phyloP scores from a whole-genome alignment of 2,797 vertebrate genomes.

The Coracias cyanogaster region DNA sequence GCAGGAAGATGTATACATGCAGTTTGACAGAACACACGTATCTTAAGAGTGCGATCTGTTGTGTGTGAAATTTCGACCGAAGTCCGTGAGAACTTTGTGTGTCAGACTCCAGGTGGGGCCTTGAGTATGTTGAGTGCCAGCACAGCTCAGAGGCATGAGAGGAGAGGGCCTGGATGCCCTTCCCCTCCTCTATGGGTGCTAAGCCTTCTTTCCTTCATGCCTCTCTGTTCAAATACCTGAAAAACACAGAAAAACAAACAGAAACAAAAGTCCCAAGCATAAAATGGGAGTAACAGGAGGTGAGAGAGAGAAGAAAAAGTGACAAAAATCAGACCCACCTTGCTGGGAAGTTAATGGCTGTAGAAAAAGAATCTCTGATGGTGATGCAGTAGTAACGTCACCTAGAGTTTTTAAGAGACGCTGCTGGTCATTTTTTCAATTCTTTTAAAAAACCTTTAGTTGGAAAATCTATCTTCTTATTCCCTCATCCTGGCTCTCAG shows the following conservation, averaged over 20 bases:
- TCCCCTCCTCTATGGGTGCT: not conserved
- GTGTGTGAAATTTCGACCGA: not conserved
- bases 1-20: not conserved
- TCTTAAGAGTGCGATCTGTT: not conserved
- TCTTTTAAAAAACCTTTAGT: not conserved
- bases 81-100: not conserved
- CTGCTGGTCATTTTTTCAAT: not conserved
- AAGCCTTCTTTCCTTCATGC: not conserved
- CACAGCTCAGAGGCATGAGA: not conserved
- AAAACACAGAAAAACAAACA: not conserved
- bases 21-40: not conserved
- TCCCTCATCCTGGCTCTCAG: not conserved
- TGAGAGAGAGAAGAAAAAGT: not conserved
- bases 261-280: not conserved
- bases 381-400: not conserved
- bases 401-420: not conserved
- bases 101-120: not conserved
- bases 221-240: not conserved
- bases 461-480: not conserved
- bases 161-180: not conserved
- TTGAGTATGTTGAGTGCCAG: not conserved
- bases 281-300: not conserved
- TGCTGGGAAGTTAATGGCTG: not conserved
- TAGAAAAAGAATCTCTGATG: not conserved
- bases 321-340: not conserved